These are phyloP conservation scores for Pinna nobilis DNA, from an alignment of 1,140 invertebrate species.

Conservation along the genomic window DNA sequence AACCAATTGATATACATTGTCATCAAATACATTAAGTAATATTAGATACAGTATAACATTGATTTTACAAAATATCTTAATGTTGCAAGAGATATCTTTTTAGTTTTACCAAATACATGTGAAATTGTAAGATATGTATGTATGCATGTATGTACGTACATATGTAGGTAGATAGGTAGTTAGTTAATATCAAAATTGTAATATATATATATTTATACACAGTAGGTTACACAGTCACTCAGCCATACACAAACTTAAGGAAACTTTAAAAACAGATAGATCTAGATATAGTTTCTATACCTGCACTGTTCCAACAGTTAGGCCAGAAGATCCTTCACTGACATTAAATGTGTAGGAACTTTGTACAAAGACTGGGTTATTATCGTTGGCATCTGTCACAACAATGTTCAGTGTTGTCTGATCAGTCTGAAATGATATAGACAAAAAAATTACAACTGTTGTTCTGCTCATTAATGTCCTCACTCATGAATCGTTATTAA, in stretches of 20 bases:
- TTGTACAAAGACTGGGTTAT: constrained; percentile 51
- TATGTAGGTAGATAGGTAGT: too few relatives aligned
- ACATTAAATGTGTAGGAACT: constrained; percentile 44
- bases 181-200: background rate
- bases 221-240: background rate
- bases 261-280: background rate
- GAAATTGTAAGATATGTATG: too few relatives aligned
- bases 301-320: constrained; percentile 49
- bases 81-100: too few relatives aligned
- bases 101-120: background rate
- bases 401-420: constrained; percentile 55
- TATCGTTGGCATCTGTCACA: constrained; percentile 63
- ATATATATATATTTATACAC: background rate
- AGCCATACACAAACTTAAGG: background rate
- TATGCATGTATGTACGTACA: too few relatives aligned
- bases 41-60: too few relatives aligned
- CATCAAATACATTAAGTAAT: too few relatives aligned
- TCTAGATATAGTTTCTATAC: constrained; percentile 24
- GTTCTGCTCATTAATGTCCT: too few relatives aligned
- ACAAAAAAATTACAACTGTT: background rate
- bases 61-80: too few relatives aligned
- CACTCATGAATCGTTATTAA: too few relatives aligned
- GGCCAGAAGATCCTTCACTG: constrained; percentile 37
- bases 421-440: constrained; percentile 41
- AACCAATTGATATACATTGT: too few relatives aligned